Base-by-base conservation (phyloP, 2,888 invertebrate genomes). In the Byasa hedistus region DNA sequence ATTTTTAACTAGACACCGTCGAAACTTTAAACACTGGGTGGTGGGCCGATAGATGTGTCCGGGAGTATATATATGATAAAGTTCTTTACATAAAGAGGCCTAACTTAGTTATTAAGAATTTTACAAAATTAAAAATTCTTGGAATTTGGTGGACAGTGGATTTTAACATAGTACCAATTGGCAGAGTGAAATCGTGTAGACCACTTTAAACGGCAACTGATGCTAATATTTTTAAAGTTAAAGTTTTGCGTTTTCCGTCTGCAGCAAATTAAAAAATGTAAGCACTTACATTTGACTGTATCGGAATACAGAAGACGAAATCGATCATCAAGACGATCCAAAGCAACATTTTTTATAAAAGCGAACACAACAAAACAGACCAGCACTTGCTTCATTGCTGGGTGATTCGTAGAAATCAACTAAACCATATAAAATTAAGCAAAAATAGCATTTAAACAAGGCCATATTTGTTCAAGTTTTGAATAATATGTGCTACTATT, bases 241-340 rank as follows among this genome's bases (percentile, higher is more conserved):
- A n/a, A n/a, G n/a, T 39, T 2, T 2, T 4, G 44, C 17, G 17
- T 44, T 44, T 44, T 1, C 17, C 44, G 1, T 15, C 44, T 19
- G 44, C 12, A 44, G 15, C 19, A 44, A 44, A 19, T 44, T 4
- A 44, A 44, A 44, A 44, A 2, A 10, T 4, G 4, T 4, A 44
- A 15, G 44, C 27, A 67, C 69, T 67, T 54, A 69, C 69, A 69
- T 61, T 69, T 65, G 23, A 69, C 44, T 48, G 61, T 67, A 23
- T 69, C 69, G 15, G 69, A 67, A 57, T 69, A 69, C 0, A 69
- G 54, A 56, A 65, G 48, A 54, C 67, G 58, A 63, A 67, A 67
- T 3, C 62, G 51, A 22, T 60, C 61, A 44, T 64, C 68, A 24
- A 64, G 58, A 27, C 44, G 7, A 62, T 57, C 55, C 2, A 44